These are phyloP conservation scores for Aleiodes testaceus DNA, from an alignment of 2,888 invertebrate species.

Conservation along the genomic window DNA sequence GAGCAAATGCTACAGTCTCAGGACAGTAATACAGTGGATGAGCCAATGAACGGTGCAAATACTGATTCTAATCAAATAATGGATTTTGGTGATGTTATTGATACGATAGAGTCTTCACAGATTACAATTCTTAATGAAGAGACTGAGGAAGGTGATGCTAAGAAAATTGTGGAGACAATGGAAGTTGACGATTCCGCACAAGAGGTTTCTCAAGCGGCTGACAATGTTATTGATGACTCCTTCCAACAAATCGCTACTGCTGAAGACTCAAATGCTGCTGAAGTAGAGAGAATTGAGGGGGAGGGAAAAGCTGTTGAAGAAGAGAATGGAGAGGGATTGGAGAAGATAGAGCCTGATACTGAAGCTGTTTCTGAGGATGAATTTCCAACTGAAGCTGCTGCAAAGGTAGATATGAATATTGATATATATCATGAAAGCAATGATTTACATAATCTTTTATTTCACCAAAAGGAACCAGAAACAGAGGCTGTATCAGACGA, in stretches of 20 bases:
- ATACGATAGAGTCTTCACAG: slow-evolving; percentile 52
- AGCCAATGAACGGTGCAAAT: slow-evolving; percentile 58
- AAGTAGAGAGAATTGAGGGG: slow-evolving; percentile 59
- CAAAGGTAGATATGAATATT: slow-evolving; percentile 68
- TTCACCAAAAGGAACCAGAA: slow-evolving; percentile 78
- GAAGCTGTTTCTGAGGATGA: slow-evolving; percentile 92
- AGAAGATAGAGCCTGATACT: slow-evolving; percentile 82
- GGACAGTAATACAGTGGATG: slow-evolving; percentile 56
- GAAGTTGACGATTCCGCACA: slow-evolving; percentile 54
- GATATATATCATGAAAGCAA: too few relatives aligned
- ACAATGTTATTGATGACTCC: slow-evolving; percentile 56
- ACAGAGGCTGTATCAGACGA: slow-evolving; percentile 91
- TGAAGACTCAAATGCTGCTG: background rate
- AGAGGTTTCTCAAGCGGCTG: slow-evolving; percentile 49
- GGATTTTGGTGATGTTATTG: slow-evolving; percentile 51
- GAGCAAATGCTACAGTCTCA: slow-evolving; percentile 56
- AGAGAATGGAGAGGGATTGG: slow-evolving; percentile 32
- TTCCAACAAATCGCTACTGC: background rate
- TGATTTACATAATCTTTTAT: slow-evolving; percentile 27
- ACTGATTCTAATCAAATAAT: slow-evolving; percentile 50
- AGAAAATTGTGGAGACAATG: slow-evolving; percentile 46
- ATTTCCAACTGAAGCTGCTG: slow-evolving; percentile 71
- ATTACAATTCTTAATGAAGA: slow-evolving; percentile 40
- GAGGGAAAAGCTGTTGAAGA: slow-evolving; percentile 39
- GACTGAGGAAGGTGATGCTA: slow-evolving; percentile 16